Evolutionary conservation across 1,140 invertebrate genomes (phyloP).

Genomic region (Ceratoteleas bidentatus): DNA sequence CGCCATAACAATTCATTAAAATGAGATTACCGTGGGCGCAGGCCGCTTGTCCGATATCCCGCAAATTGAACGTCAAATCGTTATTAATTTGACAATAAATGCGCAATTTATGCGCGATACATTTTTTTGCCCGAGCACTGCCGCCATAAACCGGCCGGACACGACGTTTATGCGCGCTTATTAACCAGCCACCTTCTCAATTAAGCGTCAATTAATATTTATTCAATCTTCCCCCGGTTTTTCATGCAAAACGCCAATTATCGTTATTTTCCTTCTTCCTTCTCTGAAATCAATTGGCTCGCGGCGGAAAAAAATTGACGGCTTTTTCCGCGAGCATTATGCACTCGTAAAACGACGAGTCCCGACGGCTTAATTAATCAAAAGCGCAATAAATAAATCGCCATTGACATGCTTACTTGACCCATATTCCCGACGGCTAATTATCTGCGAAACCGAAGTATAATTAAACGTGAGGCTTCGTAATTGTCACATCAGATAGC

Average conservation of each 20-base stretch:
- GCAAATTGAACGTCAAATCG: conserved; percentile 41
- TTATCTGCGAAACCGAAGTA: conserved; percentile 36
- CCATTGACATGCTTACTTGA: conserved; percentile 47
- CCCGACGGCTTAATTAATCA: conserved; percentile 30
- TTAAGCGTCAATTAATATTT: conserved; percentile 34
- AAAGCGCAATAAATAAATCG: conserved; percentile 26
- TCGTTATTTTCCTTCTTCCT: conserved; percentile 7
- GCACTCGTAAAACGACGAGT: conserved; percentile 7
- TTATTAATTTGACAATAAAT: conserved; percentile 47
- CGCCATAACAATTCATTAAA: conserved; percentile 59
- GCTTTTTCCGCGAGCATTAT: not conserved
- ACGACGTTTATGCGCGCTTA: conserved; percentile 35
- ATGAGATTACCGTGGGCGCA: conserved; percentile 44
- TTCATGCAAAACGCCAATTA: conserved; percentile 23
- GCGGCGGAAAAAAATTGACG: not conserved
- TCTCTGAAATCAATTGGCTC: conserved; percentile 14
- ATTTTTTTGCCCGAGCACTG: conserved; percentile 14
- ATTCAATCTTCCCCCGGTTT: conserved; percentile 19
- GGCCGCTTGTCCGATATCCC: conserved; percentile 36
- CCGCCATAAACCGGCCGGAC: conserved; percentile 31
- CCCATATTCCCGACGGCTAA: conserved; percentile 38
- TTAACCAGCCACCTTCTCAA: conserved; percentile 12
- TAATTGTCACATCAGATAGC: conserved; percentile 24
- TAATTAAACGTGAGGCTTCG: conserved; percentile 34
- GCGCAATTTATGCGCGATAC: conserved; percentile 29